Percentiles rank a stretch among this genome's conserved stretches.
These are phyloP conservation scores for Acanthoscelides obtectus DNA, from an alignment of 2,888 invertebrate genomes.

Conservation along the genomic window DNA sequence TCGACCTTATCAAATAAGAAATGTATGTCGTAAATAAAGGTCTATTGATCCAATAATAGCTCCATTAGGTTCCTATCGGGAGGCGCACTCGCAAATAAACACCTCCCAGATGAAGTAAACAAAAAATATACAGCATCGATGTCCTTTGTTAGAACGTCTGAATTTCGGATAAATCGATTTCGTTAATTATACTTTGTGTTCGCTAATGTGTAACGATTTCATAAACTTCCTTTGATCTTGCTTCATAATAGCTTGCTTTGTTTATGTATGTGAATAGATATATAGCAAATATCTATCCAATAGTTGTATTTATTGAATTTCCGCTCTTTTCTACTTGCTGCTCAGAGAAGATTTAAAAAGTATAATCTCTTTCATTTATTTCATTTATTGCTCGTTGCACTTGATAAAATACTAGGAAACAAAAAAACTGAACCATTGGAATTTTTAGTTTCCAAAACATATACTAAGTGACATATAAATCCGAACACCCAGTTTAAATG, in stretches of 20 bases:
- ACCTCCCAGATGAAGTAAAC: neutral
- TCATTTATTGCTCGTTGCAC: too few species aligned
- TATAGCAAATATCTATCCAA: neutral
- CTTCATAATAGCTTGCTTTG: neutral
- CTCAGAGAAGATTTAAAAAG: too few species aligned
- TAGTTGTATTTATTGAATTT: too few species aligned
- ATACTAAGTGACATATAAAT: too few species aligned
- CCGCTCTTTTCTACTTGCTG: too few species aligned
- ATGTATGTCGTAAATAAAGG: neutral
- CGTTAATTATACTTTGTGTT: neutral
- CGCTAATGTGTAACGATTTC: neutral
- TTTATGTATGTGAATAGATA: neutral
- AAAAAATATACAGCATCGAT: neutral
- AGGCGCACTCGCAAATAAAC: neutral
- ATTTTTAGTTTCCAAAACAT: too few species aligned
- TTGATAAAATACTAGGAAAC: too few species aligned
- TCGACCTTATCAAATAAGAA: neutral
- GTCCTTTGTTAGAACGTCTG: neutral
- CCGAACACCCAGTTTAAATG: too few species aligned
- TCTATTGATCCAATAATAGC: neutral
- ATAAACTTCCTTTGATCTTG: neutral
- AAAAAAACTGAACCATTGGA: too few species aligned
- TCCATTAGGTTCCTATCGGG: neutral
- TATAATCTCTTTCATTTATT: too few species aligned
- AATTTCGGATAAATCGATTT: neutral